Conservation (phyloP, 2,888 invertebrate genomes). For the Noctua janthina region DNA sequence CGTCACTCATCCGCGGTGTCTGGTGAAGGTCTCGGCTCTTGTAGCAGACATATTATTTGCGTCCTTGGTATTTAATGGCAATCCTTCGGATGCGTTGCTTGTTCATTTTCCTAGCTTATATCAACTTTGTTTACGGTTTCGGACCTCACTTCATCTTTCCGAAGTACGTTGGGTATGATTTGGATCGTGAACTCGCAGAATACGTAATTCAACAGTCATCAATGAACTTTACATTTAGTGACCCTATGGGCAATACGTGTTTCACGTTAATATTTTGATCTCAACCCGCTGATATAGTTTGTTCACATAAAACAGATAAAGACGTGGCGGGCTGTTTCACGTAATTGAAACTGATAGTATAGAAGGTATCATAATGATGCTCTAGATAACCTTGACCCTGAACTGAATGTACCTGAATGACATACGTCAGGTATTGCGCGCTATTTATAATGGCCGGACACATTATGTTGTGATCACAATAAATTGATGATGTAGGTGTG, state of each 20-base stretch:
- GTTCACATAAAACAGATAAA: not conserved
- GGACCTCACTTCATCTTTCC: not conserved
- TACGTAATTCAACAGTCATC: not conserved
- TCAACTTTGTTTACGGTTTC: not conserved
- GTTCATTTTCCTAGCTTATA: slow-evolving; percentile 1
- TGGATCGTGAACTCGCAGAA: not conserved
- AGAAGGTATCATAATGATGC: not conserved
- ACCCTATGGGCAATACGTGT: not conserved
- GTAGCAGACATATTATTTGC: not conserved
- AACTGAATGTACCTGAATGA: not conserved
- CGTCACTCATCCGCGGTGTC: slow-evolving; percentile 7
- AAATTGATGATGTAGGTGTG: not conserved
- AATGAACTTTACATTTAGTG: not conserved
- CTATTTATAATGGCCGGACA: not conserved
- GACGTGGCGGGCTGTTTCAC: not conserved
- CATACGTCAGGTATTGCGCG: slow-evolving; percentile 8
- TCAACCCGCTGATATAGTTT: not conserved
- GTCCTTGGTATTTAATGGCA: not conserved
- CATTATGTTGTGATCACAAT: not conserved
- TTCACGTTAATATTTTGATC: not conserved
- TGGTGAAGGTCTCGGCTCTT: slow-evolving; percentile 7
- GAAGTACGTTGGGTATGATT: not conserved
- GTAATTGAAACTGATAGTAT: too few relatives aligned
- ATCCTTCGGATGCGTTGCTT: not conserved
- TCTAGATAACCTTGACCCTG: slow-evolving; percentile 17